Evolutionary conservation across 2,888 invertebrate genomes (phyloP).

Genomic region (Sipha maydis): DNA sequence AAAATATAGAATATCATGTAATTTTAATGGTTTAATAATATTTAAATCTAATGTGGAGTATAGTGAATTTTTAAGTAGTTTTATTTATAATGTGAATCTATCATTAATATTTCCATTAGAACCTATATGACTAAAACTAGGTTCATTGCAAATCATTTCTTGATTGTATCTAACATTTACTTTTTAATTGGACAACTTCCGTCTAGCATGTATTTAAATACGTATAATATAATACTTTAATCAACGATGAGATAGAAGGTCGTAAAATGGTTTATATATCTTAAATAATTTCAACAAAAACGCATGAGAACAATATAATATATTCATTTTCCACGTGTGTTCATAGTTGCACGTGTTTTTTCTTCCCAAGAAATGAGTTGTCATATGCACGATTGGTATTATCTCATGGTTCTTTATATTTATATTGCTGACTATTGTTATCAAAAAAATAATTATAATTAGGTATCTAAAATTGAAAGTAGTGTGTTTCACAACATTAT

Average conservation of each 20-base stretch:
- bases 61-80: not conserved
- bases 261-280: conserved; percentile 2
- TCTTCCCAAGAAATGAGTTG: not conserved
- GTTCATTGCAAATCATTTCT: not conserved
- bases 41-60: not conserved
- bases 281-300: not conserved
- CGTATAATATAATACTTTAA: not conserved
- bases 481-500: not conserved
- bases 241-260: not conserved
- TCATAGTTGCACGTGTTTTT: conserved; percentile 6
- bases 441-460: not conserved
- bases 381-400: not conserved
- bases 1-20: not conserved
- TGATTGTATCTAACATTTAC: not conserved
- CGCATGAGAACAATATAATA: conserved; percentile 21
- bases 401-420: conserved; percentile 11
- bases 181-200: not conserved
- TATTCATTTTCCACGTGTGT: conserved; percentile 15
- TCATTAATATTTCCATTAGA: not conserved
- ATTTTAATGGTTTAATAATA: not conserved
- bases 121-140: not conserved
- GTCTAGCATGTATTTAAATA: not conserved
- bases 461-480: not conserved
- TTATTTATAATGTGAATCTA: not conserved
- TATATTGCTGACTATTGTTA: not conserved